Conservation (phyloP, 2,888 invertebrate species). For the Anthophora plumipes region DNA sequence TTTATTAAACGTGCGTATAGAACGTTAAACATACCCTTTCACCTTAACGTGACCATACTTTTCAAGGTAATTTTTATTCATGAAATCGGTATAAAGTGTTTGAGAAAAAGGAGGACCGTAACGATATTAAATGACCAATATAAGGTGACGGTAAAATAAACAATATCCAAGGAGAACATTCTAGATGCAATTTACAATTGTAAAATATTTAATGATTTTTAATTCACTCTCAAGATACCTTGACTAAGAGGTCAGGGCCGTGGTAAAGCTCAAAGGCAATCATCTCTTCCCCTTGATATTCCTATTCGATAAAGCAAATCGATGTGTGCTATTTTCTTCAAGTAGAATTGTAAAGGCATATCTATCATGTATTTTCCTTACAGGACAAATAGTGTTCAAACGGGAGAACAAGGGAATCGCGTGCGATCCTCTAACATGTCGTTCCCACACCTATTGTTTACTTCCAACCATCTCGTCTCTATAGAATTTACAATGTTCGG, state of each 20-base stretch:
- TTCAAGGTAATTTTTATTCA: neutral
- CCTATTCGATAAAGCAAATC: constrained; percentile 44
- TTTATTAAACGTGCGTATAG: neutral
- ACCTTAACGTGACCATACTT: neutral
- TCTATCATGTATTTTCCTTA: constrained; percentile 34
- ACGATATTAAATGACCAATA: neutral
- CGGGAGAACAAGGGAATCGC: neutral
- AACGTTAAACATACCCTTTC: no score
- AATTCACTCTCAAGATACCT: constrained; percentile 43
- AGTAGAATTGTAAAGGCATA: constrained; percentile 30
- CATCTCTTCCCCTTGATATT: constrained; percentile 40
- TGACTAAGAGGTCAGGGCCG: constrained; percentile 71
- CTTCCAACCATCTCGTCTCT: neutral
- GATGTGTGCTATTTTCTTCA: constrained; percentile 33
- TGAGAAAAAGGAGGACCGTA: neutral
- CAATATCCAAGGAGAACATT: neutral
- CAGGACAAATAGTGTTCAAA: neutral
- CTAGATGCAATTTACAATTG: neutral
- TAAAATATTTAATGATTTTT: constrained; percentile 20
- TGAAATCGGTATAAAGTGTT: neutral
- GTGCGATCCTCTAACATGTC: neutral
- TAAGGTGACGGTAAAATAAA: neutral
- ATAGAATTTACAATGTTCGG: neutral
- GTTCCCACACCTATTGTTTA: constrained; percentile 35
- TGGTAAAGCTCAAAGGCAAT: constrained; percentile 66